phyloP scores from a whole-genome alignment of 2,888 invertebrate genomes.

The Scaeva pyrastri region DNA sequence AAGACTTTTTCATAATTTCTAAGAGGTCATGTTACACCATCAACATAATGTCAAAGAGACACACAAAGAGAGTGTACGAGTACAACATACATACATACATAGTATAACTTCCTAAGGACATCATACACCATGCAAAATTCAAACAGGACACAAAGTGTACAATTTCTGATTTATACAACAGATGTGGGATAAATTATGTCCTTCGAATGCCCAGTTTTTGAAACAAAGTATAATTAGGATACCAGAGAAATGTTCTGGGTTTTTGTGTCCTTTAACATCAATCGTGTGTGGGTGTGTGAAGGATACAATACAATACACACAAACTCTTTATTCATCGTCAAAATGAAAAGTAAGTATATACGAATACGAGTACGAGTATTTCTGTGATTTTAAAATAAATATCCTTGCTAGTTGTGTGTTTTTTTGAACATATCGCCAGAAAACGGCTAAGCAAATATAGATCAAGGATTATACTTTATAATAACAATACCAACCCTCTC shows the following conservation, averaged over 20 bases:
- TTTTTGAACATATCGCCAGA: constrained; percentile 64
- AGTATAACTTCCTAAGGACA: constrained; percentile 41
- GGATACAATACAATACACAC: background rate
- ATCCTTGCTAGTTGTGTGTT: constrained; percentile 17
- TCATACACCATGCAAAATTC: constrained; percentile 1
- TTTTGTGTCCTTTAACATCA: background rate
- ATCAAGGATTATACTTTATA: constrained; percentile 60
- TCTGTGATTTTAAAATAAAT: constrained; percentile 53
- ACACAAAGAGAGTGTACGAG: constrained; percentile 5
- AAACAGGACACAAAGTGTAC: constrained; percentile 68
- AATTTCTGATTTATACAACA: constrained; percentile 70
- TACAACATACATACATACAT: no score
- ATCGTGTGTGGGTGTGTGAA: constrained; percentile 41
- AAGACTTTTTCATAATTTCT: constrained; percentile 63
- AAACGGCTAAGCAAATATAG: constrained; percentile 66
- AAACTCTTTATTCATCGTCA: background rate
- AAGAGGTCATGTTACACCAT: constrained; percentile 55
- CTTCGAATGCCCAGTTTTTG: constrained; percentile 51
- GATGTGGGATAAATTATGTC: constrained; percentile 67
- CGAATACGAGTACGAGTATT: no score
- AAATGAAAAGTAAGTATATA: background rate
- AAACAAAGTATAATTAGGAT: constrained; percentile 45
- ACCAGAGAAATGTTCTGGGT: constrained; percentile 23
- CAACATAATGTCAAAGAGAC: background rate
- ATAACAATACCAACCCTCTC: constrained; percentile 7